Conservation (phyloP, 1,140 invertebrate genomes). For the Colletes latitarsis region DNA sequence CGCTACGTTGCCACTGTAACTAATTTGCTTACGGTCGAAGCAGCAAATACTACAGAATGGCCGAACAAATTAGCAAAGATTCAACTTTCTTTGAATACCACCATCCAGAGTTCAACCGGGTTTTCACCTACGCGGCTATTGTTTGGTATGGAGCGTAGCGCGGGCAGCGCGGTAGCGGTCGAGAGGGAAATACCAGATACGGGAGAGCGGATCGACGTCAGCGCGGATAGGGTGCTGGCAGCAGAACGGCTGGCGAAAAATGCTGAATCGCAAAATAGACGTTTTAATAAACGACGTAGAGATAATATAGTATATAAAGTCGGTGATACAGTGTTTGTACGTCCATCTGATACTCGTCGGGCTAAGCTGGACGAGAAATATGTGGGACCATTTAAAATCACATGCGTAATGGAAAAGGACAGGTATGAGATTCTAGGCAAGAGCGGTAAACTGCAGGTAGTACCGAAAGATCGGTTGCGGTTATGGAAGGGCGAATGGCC, state of each 20-base stretch:
- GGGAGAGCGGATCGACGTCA: background rate
- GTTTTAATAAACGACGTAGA: background rate
- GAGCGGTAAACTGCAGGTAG: background rate
- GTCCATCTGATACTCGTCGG: constrained; percentile 6
- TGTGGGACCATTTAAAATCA: background rate
- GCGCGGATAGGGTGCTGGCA: background rate
- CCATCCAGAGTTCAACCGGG: too few relatives aligned
- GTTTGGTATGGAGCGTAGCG: background rate
- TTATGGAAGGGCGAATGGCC: background rate
- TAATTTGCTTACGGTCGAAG: too few relatives aligned
- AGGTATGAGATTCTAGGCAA: background rate
- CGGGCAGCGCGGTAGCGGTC: background rate
- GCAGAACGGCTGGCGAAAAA: background rate
- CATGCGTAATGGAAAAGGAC: background rate
- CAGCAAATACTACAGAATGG: too few relatives aligned
- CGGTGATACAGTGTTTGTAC: constrained; percentile 10
- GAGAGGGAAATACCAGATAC: background rate
- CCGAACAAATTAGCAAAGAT: too few relatives aligned
- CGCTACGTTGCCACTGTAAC: too few relatives aligned
- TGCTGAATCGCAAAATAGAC: background rate
- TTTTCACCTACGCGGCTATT: background rate
- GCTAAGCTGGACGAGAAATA: background rate
- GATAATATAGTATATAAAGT: background rate
- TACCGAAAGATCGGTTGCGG: background rate
- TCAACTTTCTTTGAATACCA: too few relatives aligned